phyloP scores from a whole-genome alignment of 1,140 invertebrate genomes.

The roundworm (Caenorhabditis elegans) region WBcel235 BX284606.5:12281501-12282000 shows the following conservation, averaged over 20 bases:
- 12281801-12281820: slow-evolving; percentile 47
- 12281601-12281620: slow-evolving; percentile 50
- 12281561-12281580: slow-evolving; percentile 63
- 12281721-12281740: slow-evolving; percentile 59
- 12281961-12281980: no score
- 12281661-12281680: slow-evolving; percentile 44
- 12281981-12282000: no score
- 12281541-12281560: slow-evolving; percentile 64
- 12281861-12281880: slow-evolving; percentile 61
- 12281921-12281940: slow-evolving; percentile 58
- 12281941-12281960: slow-evolving; percentile 37
- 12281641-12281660: no score
- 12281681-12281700: slow-evolving; percentile 54
- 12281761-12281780: slow-evolving; percentile 55
- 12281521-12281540: slow-evolving; percentile 60
- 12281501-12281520: slow-evolving; percentile 65
- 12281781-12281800: slow-evolving; percentile 40
- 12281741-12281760: slow-evolving; percentile 56
- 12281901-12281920: slow-evolving; percentile 61
- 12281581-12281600: slow-evolving; percentile 62
- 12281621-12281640: slow-evolving; percentile 23
- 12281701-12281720: slow-evolving; percentile 53
- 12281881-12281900: slow-evolving; percentile 62
- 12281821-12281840: not conserved
- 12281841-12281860: slow-evolving; percentile 48